These are phyloP conservation scores for Chamaetylas fuelleborni DNA, from an alignment of 2,113 vertebrate species.

Conservation along the genomic window DNA sequence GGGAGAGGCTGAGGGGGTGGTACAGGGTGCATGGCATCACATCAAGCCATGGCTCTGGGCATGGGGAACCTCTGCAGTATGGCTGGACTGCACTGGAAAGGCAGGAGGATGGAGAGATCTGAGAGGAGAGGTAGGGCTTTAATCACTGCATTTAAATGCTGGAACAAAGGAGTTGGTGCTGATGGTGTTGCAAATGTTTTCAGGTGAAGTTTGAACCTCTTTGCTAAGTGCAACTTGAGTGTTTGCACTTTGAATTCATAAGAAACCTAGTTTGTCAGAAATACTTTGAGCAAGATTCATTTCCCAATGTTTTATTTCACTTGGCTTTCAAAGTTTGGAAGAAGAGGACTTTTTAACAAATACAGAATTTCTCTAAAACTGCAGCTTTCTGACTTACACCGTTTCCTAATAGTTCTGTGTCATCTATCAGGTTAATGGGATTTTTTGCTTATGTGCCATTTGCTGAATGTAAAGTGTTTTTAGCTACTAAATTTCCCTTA, in stretches of 20 bases:
- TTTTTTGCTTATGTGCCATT: neutral
- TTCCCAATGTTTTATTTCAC: neutral
- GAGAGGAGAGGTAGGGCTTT: constrained; percentile 81
- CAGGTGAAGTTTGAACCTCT: neutral
- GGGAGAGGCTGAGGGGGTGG: neutral
- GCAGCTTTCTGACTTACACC: neutral
- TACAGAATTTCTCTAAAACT: neutral
- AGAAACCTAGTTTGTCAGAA: accelerated
- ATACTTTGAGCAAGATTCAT: neutral
- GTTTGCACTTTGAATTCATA: neutral
- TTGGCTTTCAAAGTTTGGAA: neutral
- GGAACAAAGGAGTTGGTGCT: accelerated
- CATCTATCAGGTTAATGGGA: accelerated
- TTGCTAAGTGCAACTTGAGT: neutral
- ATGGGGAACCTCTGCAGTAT: constrained; percentile 70
- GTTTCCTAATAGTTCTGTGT: neutral
- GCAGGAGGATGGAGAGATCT: constrained; percentile 79
- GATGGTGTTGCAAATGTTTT: neutral
- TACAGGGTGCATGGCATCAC: constrained; percentile 67
- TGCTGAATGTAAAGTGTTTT: neutral
- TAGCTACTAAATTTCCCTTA: neutral
- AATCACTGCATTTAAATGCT: neutral
- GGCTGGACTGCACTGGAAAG: constrained; percentile 67
- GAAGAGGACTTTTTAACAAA: neutral
- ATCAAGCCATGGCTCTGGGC: constrained; percentile 16